Evolutionary conservation across 1,140 invertebrate genomes (phyloP), one percentile per base, ranked within the genome.

Genomic region (Temnothorax curvispinosus): DNA sequence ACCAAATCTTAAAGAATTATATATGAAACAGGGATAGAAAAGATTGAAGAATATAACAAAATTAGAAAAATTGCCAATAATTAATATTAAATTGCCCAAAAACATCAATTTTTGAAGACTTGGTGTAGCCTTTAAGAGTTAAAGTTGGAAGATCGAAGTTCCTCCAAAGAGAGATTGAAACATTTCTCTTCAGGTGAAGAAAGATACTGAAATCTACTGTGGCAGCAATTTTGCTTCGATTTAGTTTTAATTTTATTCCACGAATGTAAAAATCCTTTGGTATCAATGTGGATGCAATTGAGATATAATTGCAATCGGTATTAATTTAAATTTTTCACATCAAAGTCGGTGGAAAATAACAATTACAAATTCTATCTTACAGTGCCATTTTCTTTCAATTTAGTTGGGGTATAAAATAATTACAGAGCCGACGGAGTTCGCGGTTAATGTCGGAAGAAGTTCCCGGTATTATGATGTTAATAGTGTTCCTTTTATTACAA

Each of bases 351-450:
- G 9, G 11, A 13, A 65, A 67, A 67, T 67, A 9, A 67, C 64
- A 58, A 58, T 75, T 54, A 27, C 27, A 27, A 27, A 27, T 41
- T 44, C 52, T 58, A n/a, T n/a, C 35, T 1, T 38, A 4, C 32
- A 38, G 13, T 13, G 15, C 9, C 11, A 32, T 75, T 41, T n/a
- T 13, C n/a, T 75, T 41, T 6, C 27, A 21, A 71, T 71, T 50
- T 15, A 27, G 15, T 71, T 72, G 3, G 38, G n/a, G 27, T 18
- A 44, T 38, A 64, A 77, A 47, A 77, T 21, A 64, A 78, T 78
- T 65, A 21, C n/a, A 11, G n/a, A 11, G 38, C 47, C 27, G 18
- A 35, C 18, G 27, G 3, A 65, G 50, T 54, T 56, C 7, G 15
- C 38, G n/a, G 27, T 71, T 56, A 21, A 27, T 9, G 21, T 27